Conservation (phyloP, 2,113 vertebrate genomes). For the Sclerurus mexicanus region DNA sequence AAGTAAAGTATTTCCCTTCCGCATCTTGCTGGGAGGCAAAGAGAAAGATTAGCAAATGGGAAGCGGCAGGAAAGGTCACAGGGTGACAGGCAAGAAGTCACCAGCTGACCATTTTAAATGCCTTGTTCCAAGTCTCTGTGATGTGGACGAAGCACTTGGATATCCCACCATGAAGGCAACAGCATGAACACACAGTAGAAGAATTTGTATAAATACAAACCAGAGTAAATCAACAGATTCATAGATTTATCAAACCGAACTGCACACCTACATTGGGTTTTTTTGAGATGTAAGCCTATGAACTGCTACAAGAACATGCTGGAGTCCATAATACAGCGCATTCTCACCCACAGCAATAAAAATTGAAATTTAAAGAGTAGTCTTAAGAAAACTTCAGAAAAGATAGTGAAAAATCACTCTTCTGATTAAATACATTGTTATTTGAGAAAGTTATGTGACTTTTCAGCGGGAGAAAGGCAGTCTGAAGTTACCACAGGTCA, state of each 20-base stretch:
- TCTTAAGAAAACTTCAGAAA: background rate
- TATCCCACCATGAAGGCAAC: background rate
- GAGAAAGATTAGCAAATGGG: background rate
- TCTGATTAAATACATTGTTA: background rate
- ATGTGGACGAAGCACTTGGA: background rate
- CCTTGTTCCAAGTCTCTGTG: background rate
- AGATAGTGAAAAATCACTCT: background rate
- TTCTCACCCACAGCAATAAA: background rate
- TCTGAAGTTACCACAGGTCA: background rate
- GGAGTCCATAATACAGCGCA: background rate
- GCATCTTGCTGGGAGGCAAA: background rate
- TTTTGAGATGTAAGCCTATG: background rate
- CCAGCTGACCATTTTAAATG: background rate
- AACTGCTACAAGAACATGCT: background rate
- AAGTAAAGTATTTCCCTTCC: background rate
- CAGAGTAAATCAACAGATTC: background rate
- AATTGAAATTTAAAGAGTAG: background rate
- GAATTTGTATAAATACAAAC: background rate
- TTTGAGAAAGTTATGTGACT: background rate
- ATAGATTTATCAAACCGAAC: background rate
- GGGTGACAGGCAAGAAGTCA: background rate
- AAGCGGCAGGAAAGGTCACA: background rate
- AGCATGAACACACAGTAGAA: background rate
- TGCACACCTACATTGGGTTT: background rate
- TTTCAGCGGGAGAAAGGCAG: background rate